Evolutionary conservation across 1,140 invertebrate genomes (phyloP), one percentile per base, ranked within the genome.

Genomic region (Mizuhopecten yessoensis): DNA sequence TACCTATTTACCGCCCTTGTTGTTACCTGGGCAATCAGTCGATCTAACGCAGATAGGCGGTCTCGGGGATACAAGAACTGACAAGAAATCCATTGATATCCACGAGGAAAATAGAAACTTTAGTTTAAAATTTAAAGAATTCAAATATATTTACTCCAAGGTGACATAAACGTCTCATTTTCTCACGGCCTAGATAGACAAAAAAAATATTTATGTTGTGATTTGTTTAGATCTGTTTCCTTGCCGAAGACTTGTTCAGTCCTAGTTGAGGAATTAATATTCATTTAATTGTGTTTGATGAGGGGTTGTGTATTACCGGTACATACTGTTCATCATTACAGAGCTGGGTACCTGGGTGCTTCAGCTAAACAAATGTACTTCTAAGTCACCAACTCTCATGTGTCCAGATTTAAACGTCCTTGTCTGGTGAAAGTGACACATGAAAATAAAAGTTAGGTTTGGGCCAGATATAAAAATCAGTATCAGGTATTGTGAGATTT

Each of bases 191-290:
- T 75, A n/a, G 17, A 75, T 75, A 75, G 5, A 75, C 23, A 75
- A 75, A 75, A 75, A 75, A 5, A 29, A n/a, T n/a, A 11, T 75
- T 29, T 75, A 75, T 75, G 57, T 75, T 75, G 57, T 75, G 57
- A 75, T 75, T 75, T 75, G 57, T 75, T 75, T 75, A 29, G 29
- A 75, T 75, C 5, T 75, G 57, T 75, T 75, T 75, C 57, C 57
- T 9, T 75, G 57, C 57, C 57, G n/a, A 75, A 75, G 57, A 75
- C 57, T 75, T 75, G 57, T 75, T 75, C 57, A 75, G 57, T 75
- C 57, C 11, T 75, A n/a, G 57, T 75, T 23, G 57, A 29, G 57
- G n/a, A 75, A 75, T 75, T 75, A 75, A 75, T 75, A 75, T 75
- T 75, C 57, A 7, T 75, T 75, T 75, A 29, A 75, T 75, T 75